Base-by-base conservation (phyloP, 2,888 invertebrate genomes). In the Pharmacophagus antenor region DNA sequence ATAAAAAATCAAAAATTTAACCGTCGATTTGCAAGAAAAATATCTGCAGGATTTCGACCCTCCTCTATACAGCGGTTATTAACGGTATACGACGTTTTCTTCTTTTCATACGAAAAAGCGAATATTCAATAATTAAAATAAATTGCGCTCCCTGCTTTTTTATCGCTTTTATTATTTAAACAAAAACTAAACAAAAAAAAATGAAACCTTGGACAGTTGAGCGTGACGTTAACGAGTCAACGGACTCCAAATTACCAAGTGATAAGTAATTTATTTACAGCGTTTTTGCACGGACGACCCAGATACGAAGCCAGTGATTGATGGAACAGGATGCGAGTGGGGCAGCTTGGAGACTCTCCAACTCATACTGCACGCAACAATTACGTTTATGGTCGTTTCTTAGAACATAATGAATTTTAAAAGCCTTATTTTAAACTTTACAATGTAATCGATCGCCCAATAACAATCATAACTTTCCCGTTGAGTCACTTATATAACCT, bases 201-300 rank as follows among this genome's bases (percentile, higher is more conserved):
- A 63, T 61, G 62, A 63, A 62, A 58, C 58, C 63, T 61, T 61
- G 62, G 57, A 55, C 56, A 52, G 21, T 47, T 48, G 60, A 58
- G 63, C 60, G 67, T 73, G 70, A 75, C 73, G 70, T 67, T 59
- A 54, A 57, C 62, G 62, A 71, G 79, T 79, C 76, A 74, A 71
- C 71, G 77, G 65, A 75, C 78, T 76, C 70, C 65, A 65, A 75
- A 78, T 77, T 74, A 76, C 73, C 73, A 71, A 67, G 70, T 74
- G 69, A 70, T 70, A 68, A 71, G 73, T 72, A 68, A 70, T 71
- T 69, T 69, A 71, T 69, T 74, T 71, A 71, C 67, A 70, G 64
- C 66, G 66, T 72, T 73, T 76, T 73, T 73, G 70, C 70, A 62
- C 63, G 62, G 58, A 56, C 71, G 72, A 72, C 76, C 74, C 71